Base-by-base conservation (phyloP, 2,888 invertebrate genomes). In the Amblyteles armatorius region DNA sequence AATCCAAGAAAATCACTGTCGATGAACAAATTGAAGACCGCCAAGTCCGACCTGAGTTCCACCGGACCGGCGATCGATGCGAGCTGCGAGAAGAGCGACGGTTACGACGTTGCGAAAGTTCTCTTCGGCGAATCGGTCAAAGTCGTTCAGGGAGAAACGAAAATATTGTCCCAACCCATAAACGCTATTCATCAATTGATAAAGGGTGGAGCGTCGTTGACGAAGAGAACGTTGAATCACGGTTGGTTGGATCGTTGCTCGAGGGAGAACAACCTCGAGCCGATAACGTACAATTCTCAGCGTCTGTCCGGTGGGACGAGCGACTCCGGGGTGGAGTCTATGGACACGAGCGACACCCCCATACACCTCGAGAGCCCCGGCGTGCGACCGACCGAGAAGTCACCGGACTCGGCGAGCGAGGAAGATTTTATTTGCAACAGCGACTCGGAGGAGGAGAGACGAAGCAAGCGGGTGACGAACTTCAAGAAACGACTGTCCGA, bases 1-100 rank as follows among this genome's bases (percentile, higher is more conserved):
- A 97, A 97, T 94, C 97, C 97, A 0, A 95, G 97, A 89, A 98
- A 97, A 92, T 95, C 96, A 0, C 88, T 95, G 5, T 95, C 95
- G 0, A 63, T 84, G 22, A 84, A 76, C 19, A 93, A 90, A 29
- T 89, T 94, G 69, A 89, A 88, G 77, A 90, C 67, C 68, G 89
- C 68, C 67, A 91, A 91, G 71, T 88, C 91, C 0, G 93, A 93
- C 48, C 5, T 82, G 6, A 82, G 83, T 77, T 55, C 76, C 4
- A 76, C 67, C 3, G 55, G 22, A 16, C 13, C 26, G 33, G 48
- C 26, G n/a, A 44, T 13, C 33, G 68, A 36, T 26, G 6, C 44
- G n/a, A 71, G 36, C 16, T 33, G 52, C 33, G 80, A 57, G 9
- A 78, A 65, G 29, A 40, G n/a, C 65, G 86, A 88, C 22, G 80